Evolutionary conservation across 2,113 vertebrate species (phyloP).

Genomic region (Chunga burmeisteri): DNA sequence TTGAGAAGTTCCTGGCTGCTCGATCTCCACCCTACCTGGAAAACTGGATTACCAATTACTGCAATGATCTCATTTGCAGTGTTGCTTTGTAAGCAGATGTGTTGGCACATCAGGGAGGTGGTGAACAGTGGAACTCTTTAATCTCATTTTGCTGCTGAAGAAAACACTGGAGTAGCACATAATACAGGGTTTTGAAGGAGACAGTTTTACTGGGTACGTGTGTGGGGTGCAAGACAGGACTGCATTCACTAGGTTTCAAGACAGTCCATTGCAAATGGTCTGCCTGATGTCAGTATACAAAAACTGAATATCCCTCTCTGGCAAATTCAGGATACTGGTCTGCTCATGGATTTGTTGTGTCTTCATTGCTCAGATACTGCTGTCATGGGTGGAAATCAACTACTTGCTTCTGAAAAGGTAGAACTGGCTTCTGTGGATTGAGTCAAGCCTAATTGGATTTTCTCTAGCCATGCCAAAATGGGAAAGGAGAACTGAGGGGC

Average conservation of each 20-base stretch:
- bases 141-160: not conserved
- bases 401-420: not conserved
- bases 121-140: not conserved
- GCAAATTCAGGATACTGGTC: not conserved
- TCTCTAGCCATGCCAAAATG: not conserved
- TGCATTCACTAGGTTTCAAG: not conserved
- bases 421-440: not conserved
- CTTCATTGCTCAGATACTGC: not conserved
- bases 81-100: rapidly evolving
- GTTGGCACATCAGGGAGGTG: not conserved
- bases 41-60: not conserved
- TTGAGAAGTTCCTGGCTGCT: not conserved
- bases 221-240: not conserved
- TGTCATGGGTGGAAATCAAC: not conserved
- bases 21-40: slow-evolving; percentile 25
- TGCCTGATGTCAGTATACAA: not conserved
- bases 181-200: not conserved
- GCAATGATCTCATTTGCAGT: not conserved
- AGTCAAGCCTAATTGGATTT: not conserved
- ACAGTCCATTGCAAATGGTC: not conserved
- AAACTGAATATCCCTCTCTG: not conserved
- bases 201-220: not conserved
- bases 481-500: not conserved
- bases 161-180: not conserved
- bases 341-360: not conserved